These are phyloP conservation scores for Napeogenes inachia DNA, from an alignment of 2,888 invertebrate genomes.

Conservation along the genomic window DNA sequence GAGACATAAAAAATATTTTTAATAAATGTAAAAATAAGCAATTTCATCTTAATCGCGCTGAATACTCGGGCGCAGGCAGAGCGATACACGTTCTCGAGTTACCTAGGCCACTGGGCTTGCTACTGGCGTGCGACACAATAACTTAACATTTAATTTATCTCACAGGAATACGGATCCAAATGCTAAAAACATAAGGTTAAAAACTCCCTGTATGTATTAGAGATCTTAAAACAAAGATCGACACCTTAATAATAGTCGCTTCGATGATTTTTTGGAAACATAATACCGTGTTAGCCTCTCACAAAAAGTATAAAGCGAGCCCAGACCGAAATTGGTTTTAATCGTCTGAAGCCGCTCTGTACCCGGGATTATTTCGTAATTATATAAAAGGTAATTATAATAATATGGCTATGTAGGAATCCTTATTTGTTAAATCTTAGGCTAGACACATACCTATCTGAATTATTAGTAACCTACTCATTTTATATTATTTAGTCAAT, in stretches of 20 bases:
- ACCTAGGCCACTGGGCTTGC: constrained; percentile 77
- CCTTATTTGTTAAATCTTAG: no score
- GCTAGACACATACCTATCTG: no score
- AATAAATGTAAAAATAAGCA: constrained; percentile 50
- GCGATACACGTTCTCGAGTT: constrained; percentile 70
- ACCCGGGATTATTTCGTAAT: constrained; percentile 49
- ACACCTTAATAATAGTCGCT: constrained; percentile 68
- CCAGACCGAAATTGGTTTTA: constrained; percentile 74
- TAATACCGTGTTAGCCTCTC: constrained; percentile 73
- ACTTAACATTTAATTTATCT: constrained; percentile 31
- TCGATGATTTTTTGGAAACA: constrained; percentile 76
- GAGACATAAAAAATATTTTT: constrained; percentile 50
- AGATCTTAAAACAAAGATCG: constrained; percentile 53
- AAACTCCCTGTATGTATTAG: constrained; percentile 22
- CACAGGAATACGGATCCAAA: constrained; percentile 21
- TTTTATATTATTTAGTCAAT: no score
- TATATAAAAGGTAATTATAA: constrained; percentile 44
- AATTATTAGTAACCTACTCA: no score
- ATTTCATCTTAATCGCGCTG: constrained; percentile 71
- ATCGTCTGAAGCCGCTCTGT: constrained; percentile 68
- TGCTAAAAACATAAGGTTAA: constrained; percentile 14
- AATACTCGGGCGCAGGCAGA: constrained; percentile 71
- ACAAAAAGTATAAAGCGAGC: constrained; percentile 70
- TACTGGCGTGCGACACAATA: constrained; percentile 36
- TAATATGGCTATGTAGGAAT: constrained; percentile 26